Conservation (phyloP, 2,888 invertebrate species). For the Apeira syringaria region DNA sequence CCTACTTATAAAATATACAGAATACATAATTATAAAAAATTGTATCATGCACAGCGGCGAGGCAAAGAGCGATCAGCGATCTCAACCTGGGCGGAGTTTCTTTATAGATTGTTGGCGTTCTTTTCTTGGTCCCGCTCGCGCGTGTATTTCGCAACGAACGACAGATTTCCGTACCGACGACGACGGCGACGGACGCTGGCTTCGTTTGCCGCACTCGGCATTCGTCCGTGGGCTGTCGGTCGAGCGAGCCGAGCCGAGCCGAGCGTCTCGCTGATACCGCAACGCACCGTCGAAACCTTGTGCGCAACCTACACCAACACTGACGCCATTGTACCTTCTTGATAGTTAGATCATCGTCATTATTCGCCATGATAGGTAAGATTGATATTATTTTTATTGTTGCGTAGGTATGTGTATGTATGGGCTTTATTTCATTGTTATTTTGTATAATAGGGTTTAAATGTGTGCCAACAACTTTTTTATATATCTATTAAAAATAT, state of each 20-base stretch:
- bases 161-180: conserved; percentile 26
- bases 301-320: conserved; percentile 80
- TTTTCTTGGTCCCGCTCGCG: conserved; percentile 31
- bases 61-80: conserved; percentile 3
- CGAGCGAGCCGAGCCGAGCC: conserved; percentile 55
- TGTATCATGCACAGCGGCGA: neutral
- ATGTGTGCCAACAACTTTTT: too few species aligned
- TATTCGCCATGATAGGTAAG: conserved; percentile 72
- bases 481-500: too few species aligned
- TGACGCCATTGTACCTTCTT: conserved; percentile 66
- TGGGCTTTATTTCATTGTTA: too few species aligned
- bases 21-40: too few species aligned
- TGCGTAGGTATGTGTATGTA: too few species aligned
- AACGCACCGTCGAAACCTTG: conserved; percentile 42
- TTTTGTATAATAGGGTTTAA: too few species aligned
- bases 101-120: conserved; percentile 11
- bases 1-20: too few species aligned
- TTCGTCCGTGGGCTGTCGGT: conserved; percentile 69
- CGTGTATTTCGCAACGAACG: conserved; percentile 33
- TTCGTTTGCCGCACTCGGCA: conserved; percentile 43
- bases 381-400: conserved; percentile 27
- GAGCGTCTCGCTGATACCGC: conserved; percentile 41
- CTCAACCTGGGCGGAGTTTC: conserved; percentile 1
- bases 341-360: conserved; percentile 56
- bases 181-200: conserved; percentile 27